These are phyloP conservation scores for Sylvia atricapilla DNA, from an alignment of 2,113 vertebrate genomes.

Conservation along the genomic window DNA sequence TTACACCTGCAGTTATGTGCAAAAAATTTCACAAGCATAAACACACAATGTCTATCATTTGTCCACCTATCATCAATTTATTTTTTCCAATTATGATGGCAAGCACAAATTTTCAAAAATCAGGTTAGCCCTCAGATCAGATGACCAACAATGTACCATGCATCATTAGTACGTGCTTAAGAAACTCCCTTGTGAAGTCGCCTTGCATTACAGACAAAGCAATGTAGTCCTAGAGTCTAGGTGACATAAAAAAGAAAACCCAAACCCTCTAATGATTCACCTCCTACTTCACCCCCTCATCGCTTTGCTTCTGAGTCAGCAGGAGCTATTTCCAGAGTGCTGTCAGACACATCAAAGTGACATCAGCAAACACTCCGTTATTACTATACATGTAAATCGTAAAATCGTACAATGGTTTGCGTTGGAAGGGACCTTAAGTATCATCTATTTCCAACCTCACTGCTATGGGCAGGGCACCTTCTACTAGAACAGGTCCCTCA, in stretches of 20 bases:
- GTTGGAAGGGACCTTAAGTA: not conserved
- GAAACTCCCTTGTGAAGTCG: not conserved
- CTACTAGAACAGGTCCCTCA: not conserved
- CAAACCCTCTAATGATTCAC: not conserved
- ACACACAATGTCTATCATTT: not conserved
- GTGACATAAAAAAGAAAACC: not conserved
- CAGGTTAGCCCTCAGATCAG: not conserved
- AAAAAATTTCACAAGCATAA: not conserved
- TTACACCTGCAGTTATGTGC: not conserved
- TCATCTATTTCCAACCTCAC: not conserved
- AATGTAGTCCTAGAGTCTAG: not conserved
- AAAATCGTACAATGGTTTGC: not conserved
- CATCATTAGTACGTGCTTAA: accelerated
- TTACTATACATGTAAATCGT: not conserved
- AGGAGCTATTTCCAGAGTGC: not conserved
- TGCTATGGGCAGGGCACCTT: too few relatives aligned
- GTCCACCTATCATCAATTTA: not conserved
- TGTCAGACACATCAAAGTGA: not conserved
- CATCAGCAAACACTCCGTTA: not conserved
- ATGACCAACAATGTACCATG: not conserved
- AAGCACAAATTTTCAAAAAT: not conserved
- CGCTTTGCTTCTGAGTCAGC: not conserved
- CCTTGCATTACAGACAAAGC: not conserved
- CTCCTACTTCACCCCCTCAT: not conserved
- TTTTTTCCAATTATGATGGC: not conserved